Evolutionary conservation across 2,113 vertebrate species (phyloP), one percentile per base, ranked within the genome.

Genomic region (Callipepla squamata): DNA sequence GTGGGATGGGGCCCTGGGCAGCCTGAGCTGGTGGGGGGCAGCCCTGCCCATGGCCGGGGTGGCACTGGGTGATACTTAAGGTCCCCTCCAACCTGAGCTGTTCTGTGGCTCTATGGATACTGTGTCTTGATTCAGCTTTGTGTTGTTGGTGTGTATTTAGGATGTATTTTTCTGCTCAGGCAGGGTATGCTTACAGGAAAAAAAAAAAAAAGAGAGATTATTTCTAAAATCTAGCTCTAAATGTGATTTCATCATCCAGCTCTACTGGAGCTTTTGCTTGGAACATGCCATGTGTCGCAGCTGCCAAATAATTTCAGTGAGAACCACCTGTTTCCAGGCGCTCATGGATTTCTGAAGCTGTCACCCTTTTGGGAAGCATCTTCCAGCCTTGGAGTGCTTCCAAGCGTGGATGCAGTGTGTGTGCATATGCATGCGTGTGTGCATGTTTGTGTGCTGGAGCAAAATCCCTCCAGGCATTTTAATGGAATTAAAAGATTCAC

Each of bases 231-330:
- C 55, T 7, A 13, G 34, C 66, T 87, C 78, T 42, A 55, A 70
- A 70, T 6, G 53, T 14, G 80, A 89, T 95, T 94, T 95, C 91
- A 53, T 94, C 89, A 89, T 92, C 93, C 68, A 20, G n/a, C 34
- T 48, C 34, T 19, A 28, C 34, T 50, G 47, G n/a, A 70, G 68
- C n/a, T 66, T 45, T 47, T 34, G 85, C 92, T 80, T 80, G 81
- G 48, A 69, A 40, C 62, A 30, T 62, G 92, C 95, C 89, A 74
- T 74, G 74, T 93, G 89, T 89, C 32, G 5, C 86, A 57, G 95
- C 93, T 74, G 93, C 73, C 89, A 48, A 85, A 65, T 89, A 26
- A 83, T 92, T 89, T 92, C 91, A 30, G 11, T n/a, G 53, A 7
- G 0, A 91, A 42, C 87, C 93, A 89, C 94, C 91, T 94, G 93